A percentile compares a stretch with the other conserved stretches of the same genome.
Conservation (phyloP, 2,797 vertebrate species). For the Micromesistius poutassou region DNA sequence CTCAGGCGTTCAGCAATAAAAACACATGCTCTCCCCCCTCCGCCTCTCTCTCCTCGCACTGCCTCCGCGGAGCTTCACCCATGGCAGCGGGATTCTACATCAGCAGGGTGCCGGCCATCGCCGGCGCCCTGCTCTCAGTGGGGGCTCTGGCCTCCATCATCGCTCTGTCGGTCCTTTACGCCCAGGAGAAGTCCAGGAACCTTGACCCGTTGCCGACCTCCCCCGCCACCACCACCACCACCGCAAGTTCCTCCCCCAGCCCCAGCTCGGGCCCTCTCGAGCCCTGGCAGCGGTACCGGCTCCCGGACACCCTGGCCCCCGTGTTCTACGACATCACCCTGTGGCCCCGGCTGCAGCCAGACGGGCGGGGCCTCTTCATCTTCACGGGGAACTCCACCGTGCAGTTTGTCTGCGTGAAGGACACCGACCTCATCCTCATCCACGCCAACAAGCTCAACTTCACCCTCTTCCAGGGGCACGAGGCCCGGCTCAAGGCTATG, state of each 20-base stretch:
- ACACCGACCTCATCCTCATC: slow-evolving; percentile 75
- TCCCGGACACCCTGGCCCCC: slow-evolving; percentile 53
- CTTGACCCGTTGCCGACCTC: slow-evolving; percentile 12
- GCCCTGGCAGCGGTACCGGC: slow-evolving; percentile 65
- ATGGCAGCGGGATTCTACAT: slow-evolving; percentile 91
- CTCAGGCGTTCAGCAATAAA: neutral
- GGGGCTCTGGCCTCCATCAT: slow-evolving; percentile 79
- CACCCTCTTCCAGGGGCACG: slow-evolving; percentile 39
- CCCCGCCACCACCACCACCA: neutral
- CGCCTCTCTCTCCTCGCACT: neutral
- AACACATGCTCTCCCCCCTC: neutral
- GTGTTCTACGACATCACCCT: slow-evolving; percentile 57
- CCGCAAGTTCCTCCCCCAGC: slow-evolving; percentile 65
- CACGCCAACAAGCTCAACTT: slow-evolving; percentile 88
- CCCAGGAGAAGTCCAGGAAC: slow-evolving; percentile 78
- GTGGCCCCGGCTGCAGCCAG: slow-evolving; percentile 56
- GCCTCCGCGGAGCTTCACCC: slow-evolving; percentile 18
- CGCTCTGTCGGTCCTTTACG: slow-evolving; percentile 81
- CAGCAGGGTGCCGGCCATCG: slow-evolving; percentile 76
- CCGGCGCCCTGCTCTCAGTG: slow-evolving; percentile 66
- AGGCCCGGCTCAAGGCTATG: slow-evolving; percentile 29
- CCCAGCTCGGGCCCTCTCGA: slow-evolving; percentile 57
- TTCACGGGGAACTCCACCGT: slow-evolving; percentile 56
- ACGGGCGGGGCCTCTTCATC: slow-evolving; percentile 46
- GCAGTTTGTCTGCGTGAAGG: slow-evolving; percentile 51